phyloP scores from a whole-genome alignment of 1,140 invertebrate species.

The Arion vulgaris region DNA sequence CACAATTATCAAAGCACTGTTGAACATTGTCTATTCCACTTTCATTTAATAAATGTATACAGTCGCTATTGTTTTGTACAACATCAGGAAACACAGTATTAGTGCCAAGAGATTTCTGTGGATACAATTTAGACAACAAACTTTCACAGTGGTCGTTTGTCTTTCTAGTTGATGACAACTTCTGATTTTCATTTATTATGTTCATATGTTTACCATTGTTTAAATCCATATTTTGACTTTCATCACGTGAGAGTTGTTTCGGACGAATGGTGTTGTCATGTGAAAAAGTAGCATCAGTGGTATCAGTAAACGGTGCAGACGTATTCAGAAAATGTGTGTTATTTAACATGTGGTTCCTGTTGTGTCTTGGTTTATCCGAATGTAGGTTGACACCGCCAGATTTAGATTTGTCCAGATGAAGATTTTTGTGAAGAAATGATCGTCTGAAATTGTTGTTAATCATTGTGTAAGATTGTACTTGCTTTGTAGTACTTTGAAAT shows the following conservation, averaged over 20 bases:
- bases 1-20: neutral
- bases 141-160: neutral
- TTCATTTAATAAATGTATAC: neutral
- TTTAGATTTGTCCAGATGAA: neutral
- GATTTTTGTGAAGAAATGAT: neutral
- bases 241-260: neutral
- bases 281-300: neutral
- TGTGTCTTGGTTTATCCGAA: neutral
- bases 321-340: neutral
- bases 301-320: neutral
- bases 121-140: neutral
- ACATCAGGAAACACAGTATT: neutral
- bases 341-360: neutral
- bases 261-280: neutral
- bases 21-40: neutral
- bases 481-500: neutral
- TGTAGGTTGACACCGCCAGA: neutral
- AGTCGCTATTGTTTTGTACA: too few relatives aligned
- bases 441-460: neutral
- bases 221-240: neutral
- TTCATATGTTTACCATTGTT: neutral
- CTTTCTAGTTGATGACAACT: too few relatives aligned
- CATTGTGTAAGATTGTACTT: neutral
- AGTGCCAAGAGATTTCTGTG: neutral
- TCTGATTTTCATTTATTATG: neutral